Percentiles rank a stretch among this genome's conserved stretches.
phyloP scores from a whole-genome alignment of 2,888 invertebrate species.

The Heliconius ismenius region DNA sequence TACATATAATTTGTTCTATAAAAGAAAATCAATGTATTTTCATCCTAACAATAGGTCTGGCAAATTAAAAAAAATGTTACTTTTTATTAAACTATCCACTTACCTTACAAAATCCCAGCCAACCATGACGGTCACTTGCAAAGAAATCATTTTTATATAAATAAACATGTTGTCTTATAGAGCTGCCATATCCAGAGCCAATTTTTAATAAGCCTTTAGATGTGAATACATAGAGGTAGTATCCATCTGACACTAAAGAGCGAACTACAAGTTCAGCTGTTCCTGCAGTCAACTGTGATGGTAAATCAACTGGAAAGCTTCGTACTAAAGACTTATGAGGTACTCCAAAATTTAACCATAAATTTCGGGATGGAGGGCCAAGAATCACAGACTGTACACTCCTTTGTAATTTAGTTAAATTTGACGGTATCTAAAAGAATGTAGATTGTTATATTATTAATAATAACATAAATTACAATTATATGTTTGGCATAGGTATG shows the following conservation, averaged over 20 bases:
- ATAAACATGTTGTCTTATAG: conserved; percentile 94
- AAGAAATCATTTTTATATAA: conserved; percentile 90
- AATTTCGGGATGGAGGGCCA: conserved; percentile 91
- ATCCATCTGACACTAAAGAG: conserved; percentile 94
- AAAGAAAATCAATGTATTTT: conserved; percentile 26
- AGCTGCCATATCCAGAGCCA: conserved; percentile 96
- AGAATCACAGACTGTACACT: conserved; percentile 94
- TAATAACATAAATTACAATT: too few species aligned
- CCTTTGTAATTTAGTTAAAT: conserved; percentile 91
- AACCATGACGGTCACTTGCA: conserved; percentile 89
- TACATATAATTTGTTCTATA: conserved; percentile 90
- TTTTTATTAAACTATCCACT: conserved; percentile 1
- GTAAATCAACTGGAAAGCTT: conserved; percentile 82
- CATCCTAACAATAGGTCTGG: neutral
- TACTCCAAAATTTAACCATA: conserved; percentile 94
- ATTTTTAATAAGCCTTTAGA: conserved; percentile 94
- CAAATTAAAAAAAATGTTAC: neutral
- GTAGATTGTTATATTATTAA: too few species aligned
- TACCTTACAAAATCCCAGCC: conserved; percentile 93
- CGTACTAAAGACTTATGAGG: conserved; percentile 88
- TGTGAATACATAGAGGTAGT: conserved; percentile 92
- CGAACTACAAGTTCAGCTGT: conserved; percentile 69
- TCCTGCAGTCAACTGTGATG: conserved; percentile 59
- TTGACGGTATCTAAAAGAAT: conserved; percentile 87
- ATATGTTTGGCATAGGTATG: too few species aligned